phyloP scores from a whole-genome alignment of 1,140 invertebrate species.

The Drosophila pandora region DNA sequence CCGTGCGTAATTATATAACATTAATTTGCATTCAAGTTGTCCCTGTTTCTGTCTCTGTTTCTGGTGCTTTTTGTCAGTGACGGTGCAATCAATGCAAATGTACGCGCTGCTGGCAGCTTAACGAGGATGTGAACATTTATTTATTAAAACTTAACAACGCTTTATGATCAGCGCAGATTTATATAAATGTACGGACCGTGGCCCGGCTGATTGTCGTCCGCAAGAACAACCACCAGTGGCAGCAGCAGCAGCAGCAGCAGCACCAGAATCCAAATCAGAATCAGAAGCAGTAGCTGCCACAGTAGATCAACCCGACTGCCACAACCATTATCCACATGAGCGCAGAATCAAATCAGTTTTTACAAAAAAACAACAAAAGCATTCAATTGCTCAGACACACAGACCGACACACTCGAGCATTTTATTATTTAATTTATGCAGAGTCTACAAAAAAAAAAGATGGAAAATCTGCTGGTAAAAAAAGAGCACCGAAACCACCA shows the following conservation, averaged over 20 bases:
- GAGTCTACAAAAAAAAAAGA: slow-evolving; percentile 48
- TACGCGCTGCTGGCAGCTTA: slow-evolving; percentile 51
- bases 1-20: slow-evolving; percentile 65
- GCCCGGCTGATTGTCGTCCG: slow-evolving; percentile 23
- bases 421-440: slow-evolving; percentile 83
- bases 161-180: slow-evolving; percentile 80
- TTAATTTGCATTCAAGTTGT: slow-evolving; percentile 69
- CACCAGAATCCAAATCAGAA: not conserved
- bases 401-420: slow-evolving; percentile 54
- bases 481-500: slow-evolving; percentile 50
- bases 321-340: slow-evolving; percentile 69
- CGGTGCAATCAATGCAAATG: slow-evolving; percentile 68
- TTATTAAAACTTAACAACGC: slow-evolving; percentile 82
- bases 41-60: not conserved
- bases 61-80: slow-evolving; percentile 15
- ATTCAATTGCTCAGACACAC: slow-evolving; percentile 56
- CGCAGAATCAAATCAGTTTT: slow-evolving; percentile 62
- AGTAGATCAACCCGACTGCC: slow-evolving; percentile 35
- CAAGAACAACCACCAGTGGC: slow-evolving; percentile 39
- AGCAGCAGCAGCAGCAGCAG: not conserved
- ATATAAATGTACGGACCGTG: slow-evolving; percentile 51
- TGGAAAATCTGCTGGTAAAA: slow-evolving; percentile 58
- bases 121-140: slow-evolving; percentile 82
- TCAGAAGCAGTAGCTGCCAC: slow-evolving; percentile 11
- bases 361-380: slow-evolving; percentile 44